A percentile compares a stretch with the other conserved stretches of the same genome.
phyloP scores from a whole-genome alignment of 2,797 vertebrate genomes.

The Bryconaethiops microstoma region DNA sequence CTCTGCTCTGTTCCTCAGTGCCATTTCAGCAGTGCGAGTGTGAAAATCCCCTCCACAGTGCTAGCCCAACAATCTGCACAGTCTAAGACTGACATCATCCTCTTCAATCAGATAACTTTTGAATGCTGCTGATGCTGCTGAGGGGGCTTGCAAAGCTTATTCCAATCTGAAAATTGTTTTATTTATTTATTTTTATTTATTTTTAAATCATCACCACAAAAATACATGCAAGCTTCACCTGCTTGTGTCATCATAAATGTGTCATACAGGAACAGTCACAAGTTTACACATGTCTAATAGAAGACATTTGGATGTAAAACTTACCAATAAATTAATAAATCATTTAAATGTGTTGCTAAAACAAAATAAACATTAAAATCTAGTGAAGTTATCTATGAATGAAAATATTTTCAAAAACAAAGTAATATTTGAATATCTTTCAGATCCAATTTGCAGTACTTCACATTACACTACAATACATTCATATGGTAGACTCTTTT shows the following conservation, averaged over 20 bases:
- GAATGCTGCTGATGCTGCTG: constrained; percentile 8
- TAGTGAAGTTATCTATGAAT: too few species aligned
- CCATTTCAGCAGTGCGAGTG: constrained; percentile 35
- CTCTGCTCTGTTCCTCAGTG: constrained; percentile 19
- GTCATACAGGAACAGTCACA: background rate
- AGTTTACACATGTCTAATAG: background rate
- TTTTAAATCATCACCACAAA: background rate
- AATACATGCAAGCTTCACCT: background rate
- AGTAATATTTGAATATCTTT: too few species aligned
- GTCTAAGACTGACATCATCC: constrained; percentile 23
- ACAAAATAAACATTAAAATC: too few species aligned
- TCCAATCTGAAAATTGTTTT: constrained; percentile 1
- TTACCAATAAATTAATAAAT: background rate
- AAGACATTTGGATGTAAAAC: background rate
- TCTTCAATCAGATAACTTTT: background rate
- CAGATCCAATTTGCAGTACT: too few species aligned
- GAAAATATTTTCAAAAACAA: too few species aligned
- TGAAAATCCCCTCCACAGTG: constrained; percentile 25
- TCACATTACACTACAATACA: too few species aligned
- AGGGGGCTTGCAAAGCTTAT: background rate
- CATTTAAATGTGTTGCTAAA: too few species aligned
- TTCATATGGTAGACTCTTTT: too few species aligned
- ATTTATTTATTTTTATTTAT: background rate
- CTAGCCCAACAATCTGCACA: constrained; percentile 20
- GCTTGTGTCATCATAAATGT: background rate